Base-by-base conservation (phyloP, 2,797 vertebrate species). In the Rhinichthys osculus region DNA sequence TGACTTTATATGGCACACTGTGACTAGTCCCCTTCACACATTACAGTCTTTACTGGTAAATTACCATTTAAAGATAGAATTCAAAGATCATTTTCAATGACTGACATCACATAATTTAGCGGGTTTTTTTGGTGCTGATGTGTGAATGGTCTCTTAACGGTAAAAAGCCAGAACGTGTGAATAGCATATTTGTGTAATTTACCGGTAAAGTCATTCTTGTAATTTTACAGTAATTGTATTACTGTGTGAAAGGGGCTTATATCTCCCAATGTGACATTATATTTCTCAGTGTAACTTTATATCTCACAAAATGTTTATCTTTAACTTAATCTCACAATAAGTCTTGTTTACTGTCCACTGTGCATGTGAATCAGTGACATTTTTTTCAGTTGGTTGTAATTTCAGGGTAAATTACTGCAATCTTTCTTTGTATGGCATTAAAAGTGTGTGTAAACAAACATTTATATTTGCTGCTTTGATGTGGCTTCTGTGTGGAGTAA, bases 321-420 rank as follows among this genome's bases (percentile, higher is more conserved):
- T 23, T 7, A 74, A n/a, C 5, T 30, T 73, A 30, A 73, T 19
- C n/a, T 30, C 7, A 73, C n/a, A 19, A 33, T 50, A 40, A 38
- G 33, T 78, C 38, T 62, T 62, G 13, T 27, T 78, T 42, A 54
- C 54, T 62, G 35, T 78, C 23, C 35, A 57, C 74, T 77, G 33
- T 38, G 50, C 30, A 16, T 77, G 50, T 35, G 21, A 14, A 57
- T 77, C 30, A n/a, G 5, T 27, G 76, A 2, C 2, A 5, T 54
- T 33, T 6, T 16, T 52, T 33, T 52, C 16, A 33, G 4, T 47
- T 11, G 17, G 30, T 54, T 76, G 73, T 54, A 42, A 42, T 62
- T 78, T n/a, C 23, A 42, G 14, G 35, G 76, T 62, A 40, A 59
- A 78, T 76, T 35, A 76, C 73, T 54, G 10, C 21, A 5, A 23